phyloP scores from a whole-genome alignment of 2,888 invertebrate species.

The Pristionchus arcanus region DNA sequence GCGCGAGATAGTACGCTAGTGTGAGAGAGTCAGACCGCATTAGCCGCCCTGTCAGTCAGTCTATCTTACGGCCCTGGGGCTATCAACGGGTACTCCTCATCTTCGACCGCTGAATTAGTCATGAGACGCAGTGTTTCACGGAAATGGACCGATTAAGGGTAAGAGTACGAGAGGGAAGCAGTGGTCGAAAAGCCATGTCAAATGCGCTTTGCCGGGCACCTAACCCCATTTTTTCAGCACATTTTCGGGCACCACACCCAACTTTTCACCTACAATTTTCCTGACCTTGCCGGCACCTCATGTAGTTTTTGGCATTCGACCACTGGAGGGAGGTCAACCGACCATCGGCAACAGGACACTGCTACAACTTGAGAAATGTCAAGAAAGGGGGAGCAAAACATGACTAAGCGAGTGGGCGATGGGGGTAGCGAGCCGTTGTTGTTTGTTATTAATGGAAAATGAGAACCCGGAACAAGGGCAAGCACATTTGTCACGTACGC shows the following conservation, averaged over 20 bases:
- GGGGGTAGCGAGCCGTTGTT: not conserved
- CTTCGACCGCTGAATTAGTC: not conserved
- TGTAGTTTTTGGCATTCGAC: too few species aligned
- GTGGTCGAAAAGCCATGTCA: too few species aligned
- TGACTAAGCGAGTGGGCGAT: not conserved
- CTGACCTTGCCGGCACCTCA: too few species aligned
- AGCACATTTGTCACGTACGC: not conserved
- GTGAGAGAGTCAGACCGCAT: not conserved
- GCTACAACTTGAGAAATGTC: not conserved
- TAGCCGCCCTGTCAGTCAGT: not conserved
- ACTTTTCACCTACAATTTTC: too few species aligned
- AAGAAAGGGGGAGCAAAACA: not conserved
- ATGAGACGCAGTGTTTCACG: not conserved
- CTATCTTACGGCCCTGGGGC: not conserved
- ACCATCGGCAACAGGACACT: not conserved
- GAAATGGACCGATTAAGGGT: not conserved
- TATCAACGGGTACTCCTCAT: slow-evolving; percentile 13
- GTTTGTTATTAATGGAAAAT: not conserved
- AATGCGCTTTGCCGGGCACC: too few species aligned
- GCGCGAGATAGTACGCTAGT: not conserved
- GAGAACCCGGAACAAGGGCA: slow-evolving; percentile 1
- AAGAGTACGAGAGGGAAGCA: not conserved
- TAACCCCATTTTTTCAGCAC: too few species aligned
- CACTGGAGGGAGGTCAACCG: not conserved
- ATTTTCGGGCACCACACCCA: too few species aligned